phyloP scores from a whole-genome alignment of 2,797 vertebrate genomes.

The Pseudochaenichthys georgianus region DNA sequence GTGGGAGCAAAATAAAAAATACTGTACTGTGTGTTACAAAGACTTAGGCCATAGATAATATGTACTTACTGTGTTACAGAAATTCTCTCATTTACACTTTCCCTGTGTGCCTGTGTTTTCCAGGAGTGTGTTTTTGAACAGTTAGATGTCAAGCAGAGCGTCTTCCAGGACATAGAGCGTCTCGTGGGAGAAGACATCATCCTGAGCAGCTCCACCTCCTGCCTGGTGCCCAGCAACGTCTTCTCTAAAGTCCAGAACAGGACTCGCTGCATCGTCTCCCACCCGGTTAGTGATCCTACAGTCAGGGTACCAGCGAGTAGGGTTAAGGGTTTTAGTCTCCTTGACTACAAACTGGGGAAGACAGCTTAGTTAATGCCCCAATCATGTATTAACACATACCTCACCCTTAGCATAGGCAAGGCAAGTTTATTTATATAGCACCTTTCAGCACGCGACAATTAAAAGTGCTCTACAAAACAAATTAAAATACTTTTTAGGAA shows the following conservation, averaged over 20 bases:
- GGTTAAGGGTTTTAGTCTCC: too few relatives aligned
- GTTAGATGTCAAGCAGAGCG: slow-evolving; percentile 90
- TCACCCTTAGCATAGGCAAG: too few relatives aligned
- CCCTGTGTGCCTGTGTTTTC: slow-evolving; percentile 28
- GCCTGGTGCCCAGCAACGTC: slow-evolving; percentile 91
- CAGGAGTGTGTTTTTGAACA: slow-evolving; percentile 96
- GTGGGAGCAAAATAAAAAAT: neutral
- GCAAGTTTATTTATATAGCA: too few relatives aligned
- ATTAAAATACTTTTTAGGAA: too few relatives aligned
- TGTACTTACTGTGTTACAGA: neutral
- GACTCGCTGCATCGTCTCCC: slow-evolving; percentile 93
- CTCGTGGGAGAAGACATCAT: slow-evolving; percentile 83
- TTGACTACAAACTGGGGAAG: too few relatives aligned
- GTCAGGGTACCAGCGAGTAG: neutral
- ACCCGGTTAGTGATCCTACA: slow-evolving; percentile 87
- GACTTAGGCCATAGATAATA: neutral
- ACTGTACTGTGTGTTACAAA: neutral
- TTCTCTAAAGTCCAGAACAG: slow-evolving; percentile 88
- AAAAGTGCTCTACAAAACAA: too few relatives aligned
- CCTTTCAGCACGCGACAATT: too few relatives aligned
- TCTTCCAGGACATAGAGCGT: slow-evolving; percentile 90
- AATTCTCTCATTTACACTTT: neutral
- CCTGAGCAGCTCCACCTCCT: slow-evolving; percentile 96
- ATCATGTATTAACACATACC: neutral
- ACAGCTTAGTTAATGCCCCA: too few relatives aligned